Conservation (phyloP, 2,888 invertebrate genomes). For the Meganola albula region DNA sequence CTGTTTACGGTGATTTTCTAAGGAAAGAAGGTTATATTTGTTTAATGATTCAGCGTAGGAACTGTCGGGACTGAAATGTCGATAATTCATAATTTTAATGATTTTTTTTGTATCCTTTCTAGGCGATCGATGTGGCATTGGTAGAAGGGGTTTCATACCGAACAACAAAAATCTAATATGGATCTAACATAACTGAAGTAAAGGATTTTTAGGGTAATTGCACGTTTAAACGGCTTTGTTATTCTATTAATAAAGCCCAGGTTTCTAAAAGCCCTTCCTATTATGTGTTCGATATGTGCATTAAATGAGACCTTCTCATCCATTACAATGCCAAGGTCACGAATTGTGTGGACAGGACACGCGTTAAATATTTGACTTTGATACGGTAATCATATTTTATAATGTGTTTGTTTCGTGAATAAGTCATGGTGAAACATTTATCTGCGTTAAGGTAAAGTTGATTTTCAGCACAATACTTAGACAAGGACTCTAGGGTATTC, state of each 20-base stretch:
- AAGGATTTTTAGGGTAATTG: constrained; percentile 4
- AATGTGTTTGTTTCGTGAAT: constrained; percentile 2
- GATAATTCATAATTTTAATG: too few relatives aligned
- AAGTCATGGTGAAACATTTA: constrained; percentile 4
- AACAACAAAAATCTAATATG: constrained; percentile 3
- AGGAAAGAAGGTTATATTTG: too few relatives aligned
- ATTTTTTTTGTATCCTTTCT: too few relatives aligned
- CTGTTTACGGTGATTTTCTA: too few relatives aligned
- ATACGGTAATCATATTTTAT: constrained; percentile 2
- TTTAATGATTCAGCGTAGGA: too few relatives aligned
- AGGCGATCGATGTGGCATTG: neutral
- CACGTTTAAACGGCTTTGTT: constrained; percentile 5
- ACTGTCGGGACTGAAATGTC: too few relatives aligned
- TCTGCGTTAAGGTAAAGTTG: constrained; percentile 3
- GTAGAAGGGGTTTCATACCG: neutral
- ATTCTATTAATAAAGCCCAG: constrained; percentile 5
- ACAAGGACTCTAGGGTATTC: neutral
- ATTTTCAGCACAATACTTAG: constrained; percentile 2
- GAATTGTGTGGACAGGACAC: neutral
- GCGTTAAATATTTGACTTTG: neutral
- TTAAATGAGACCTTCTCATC: constrained; percentile 4
- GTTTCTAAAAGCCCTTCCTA: constrained; percentile 4
- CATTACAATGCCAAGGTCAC: constrained; percentile 2
- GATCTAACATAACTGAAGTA: constrained; percentile 6
- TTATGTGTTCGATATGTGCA: constrained; percentile 4